Conservation (phyloP, 2,797 vertebrate species). For the Melanotaenia trifasciata region DNA sequence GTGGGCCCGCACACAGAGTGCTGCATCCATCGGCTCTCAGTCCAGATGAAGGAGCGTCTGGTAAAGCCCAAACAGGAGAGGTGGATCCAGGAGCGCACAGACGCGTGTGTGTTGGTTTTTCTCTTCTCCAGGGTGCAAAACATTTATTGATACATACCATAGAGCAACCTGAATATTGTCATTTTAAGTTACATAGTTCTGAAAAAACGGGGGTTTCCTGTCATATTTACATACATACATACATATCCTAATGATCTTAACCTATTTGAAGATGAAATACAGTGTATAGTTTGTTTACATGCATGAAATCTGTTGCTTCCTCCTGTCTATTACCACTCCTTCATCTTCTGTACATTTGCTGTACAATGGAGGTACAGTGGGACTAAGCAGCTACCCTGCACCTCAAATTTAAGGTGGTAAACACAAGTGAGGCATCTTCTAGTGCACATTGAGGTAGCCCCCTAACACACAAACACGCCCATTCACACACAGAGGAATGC, state of each 20-base stretch:
- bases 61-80: conserved; percentile 60
- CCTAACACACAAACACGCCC: conserved; percentile 50
- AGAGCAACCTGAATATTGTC: conserved; percentile 81
- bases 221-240: conserved; percentile 83
- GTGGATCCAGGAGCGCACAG: conserved; percentile 65
- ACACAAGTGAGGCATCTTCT: conserved; percentile 70
- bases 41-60: conserved; percentile 60
- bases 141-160: conserved; percentile 81
- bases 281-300: conserved; percentile 80
- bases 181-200: conserved; percentile 77
- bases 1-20: conserved; percentile 74
- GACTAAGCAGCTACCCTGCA: conserved; percentile 73
- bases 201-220: conserved; percentile 62
- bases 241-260: conserved; percentile 79
- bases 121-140: conserved; percentile 76
- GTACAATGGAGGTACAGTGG: conserved; percentile 64
- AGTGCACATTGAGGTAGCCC: conserved; percentile 80
- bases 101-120: conserved; percentile 45
- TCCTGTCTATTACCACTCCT: conserved; percentile 59
- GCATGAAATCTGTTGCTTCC: conserved; percentile 72
- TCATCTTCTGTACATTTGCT: conserved; percentile 63
- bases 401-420: conserved; percentile 69
- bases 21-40: conserved; percentile 57
- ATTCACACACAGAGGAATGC: conserved; percentile 48
- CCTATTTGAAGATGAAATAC: conserved; percentile 76